Evolutionary conservation across 1,140 invertebrate genomes (phyloP).

Genomic region (Euura lappo): DNA sequence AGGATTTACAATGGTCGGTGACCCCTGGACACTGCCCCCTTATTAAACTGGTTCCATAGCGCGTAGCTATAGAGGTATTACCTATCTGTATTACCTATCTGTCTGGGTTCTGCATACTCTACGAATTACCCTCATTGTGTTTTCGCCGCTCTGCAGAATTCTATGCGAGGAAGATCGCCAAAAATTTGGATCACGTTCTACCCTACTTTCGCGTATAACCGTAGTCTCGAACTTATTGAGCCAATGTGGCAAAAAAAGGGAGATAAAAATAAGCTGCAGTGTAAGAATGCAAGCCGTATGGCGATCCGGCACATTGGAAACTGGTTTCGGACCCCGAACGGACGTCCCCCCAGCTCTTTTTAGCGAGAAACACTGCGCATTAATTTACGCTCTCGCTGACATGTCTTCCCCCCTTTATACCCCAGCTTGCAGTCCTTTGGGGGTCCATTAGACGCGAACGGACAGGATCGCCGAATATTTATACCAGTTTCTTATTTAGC

Average conservation of each 20-base stretch:
- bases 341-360: not conserved
- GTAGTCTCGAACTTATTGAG: no score
- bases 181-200: no score
- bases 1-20: constrained; percentile 5
- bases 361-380: constrained; percentile 6
- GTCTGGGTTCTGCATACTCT: not conserved
- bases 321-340: constrained; percentile 1
- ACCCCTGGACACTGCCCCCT: constrained; percentile 6
- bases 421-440: not conserved
- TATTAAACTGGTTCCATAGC: not conserved
- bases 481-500: no score
- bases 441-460: not conserved
- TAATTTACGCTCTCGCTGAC: constrained; percentile 6
- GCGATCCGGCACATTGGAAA: constrained; percentile 6
- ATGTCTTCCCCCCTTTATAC: not conserved
- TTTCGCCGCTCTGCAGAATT: no score
- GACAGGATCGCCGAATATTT: not conserved
- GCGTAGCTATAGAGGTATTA: not conserved
- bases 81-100: not conserved
- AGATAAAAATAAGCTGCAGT: not conserved
- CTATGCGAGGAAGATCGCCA: no score
- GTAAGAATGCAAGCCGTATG: constrained; percentile 2
- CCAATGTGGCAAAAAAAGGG: not conserved
- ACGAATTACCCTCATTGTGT: not conserved
- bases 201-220: no score